Percentiles rank a stretch among this genome's conserved stretches.
These are phyloP conservation scores for Scatophagus argus DNA, from an alignment of 2,113 vertebrate genomes.

Conservation along the genomic window DNA sequence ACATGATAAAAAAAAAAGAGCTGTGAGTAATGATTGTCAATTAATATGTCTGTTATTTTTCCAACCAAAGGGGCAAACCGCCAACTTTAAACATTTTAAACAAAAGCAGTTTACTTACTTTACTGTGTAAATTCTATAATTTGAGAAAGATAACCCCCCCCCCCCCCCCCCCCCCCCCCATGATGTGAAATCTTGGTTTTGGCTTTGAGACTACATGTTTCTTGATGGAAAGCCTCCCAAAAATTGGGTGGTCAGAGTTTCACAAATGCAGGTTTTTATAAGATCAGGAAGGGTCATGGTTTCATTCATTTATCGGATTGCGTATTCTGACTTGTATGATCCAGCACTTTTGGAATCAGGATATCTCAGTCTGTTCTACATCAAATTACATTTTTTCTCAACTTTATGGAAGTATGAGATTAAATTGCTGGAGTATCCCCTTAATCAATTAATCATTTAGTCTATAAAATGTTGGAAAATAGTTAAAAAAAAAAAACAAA, in stretches of 20 bases:
- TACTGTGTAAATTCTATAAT: background rate
- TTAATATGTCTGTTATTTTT: background rate
- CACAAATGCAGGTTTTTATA: background rate
- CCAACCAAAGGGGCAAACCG: background rate
- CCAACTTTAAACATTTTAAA: constrained; percentile 1
- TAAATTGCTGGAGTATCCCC: background rate
- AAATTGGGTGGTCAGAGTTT: background rate
- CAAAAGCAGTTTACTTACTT: background rate
- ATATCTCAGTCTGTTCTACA: background rate
- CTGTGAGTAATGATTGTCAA: background rate
- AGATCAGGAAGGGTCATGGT: background rate
- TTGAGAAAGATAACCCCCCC: background rate
- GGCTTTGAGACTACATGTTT: background rate
- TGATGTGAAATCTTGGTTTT: background rate
- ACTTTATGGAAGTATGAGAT: background rate
- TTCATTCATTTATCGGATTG: background rate
- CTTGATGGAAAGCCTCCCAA: background rate
- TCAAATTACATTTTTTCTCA: background rate
- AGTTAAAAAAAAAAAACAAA: no score
- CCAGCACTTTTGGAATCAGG: background rate
- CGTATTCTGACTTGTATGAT: background rate
- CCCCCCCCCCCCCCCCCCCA: no score
- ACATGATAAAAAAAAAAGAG: background rate
- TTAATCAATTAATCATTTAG: background rate
- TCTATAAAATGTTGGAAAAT: background rate